Base-by-base conservation (phyloP, 2,888 invertebrate species). In the Drosophila nigritarsus region DNA sequence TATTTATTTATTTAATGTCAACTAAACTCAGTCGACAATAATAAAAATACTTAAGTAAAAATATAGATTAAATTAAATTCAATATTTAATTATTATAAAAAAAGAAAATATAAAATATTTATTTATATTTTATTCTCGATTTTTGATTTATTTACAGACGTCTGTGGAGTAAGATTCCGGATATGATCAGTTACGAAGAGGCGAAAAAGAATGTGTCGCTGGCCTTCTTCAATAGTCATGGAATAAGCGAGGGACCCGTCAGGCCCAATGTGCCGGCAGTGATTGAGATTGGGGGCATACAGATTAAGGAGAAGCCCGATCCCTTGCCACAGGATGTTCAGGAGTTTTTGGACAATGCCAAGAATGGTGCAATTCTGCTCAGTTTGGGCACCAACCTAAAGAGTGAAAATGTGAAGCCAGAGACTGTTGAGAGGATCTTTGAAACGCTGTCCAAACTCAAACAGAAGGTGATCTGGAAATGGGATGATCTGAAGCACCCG, bases 391-490 rank as follows among this genome's bases (percentile, higher is more conserved):
- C 93, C 1, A 93, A 93, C 63, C 73, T 93, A 0, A 87, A 91
- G 51, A 91, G 92, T n/a, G 78, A 90, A 1, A 75, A 90, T 11
- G 89, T 96, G 65, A 94, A 94, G 0, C 80, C 87, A 0, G 94
- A 94, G 2, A 94, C 94, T 71, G 92, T 93, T 29, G 88, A 94
- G 29, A 94, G 93, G 1, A 94, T 96, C 38, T 91, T 95, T 13
- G 94, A 94, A 59, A 94, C 94, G 3, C 94, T 96, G 55, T 92
- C 94, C 2, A 94, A 93, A 66, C 81, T 96, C 0, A 95, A 95
- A 73, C 95, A 95, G 73, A 94, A 94, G 3, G 94, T 96, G 0
- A 83, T 96, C 18, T 96, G 96, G 96, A 96, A 96, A 92, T 96
- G 95, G 95, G 96, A 96, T 75, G 87, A 88, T 34, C 94, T 94